Evolutionary conservation across 2,113 vertebrate genomes (phyloP).

Genomic region (Mustelus asterias): DNA sequence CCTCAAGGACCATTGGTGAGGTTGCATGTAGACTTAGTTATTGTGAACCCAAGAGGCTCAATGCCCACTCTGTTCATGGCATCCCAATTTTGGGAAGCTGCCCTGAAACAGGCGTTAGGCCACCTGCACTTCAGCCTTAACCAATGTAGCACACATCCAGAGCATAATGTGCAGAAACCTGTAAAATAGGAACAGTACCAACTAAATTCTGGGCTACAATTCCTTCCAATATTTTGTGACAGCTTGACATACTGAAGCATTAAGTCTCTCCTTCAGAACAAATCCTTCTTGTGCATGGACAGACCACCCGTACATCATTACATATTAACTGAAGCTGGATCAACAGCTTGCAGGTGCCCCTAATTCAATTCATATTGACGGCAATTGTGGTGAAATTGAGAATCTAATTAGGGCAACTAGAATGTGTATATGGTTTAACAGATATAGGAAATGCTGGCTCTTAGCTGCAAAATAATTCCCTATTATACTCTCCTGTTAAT

Average conservation of each 20-base stretch:
- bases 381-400: not conserved
- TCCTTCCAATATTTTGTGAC: not conserved
- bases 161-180: not conserved
- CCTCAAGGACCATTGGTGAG: not conserved
- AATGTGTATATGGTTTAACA: not conserved
- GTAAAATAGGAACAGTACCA: not conserved
- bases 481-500: not conserved
- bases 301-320: not conserved
- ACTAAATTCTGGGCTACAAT: not conserved
- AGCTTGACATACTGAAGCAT: not conserved
- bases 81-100: not conserved
- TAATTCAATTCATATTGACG: not conserved
- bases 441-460: not conserved
- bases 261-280: not conserved
- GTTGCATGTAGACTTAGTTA: not conserved
- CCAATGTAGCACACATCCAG: not conserved
- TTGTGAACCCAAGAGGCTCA: not conserved
- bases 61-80: not conserved
- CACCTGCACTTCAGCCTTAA: not conserved
- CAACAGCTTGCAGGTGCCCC: not conserved
- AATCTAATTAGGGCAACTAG: constrained; percentile 17
- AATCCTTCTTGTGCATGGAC: not conserved
- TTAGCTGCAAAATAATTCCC: constrained; percentile 13
- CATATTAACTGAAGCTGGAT: constrained; percentile 21
- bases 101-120: not conserved